Conservation (phyloP, 2,888 invertebrate species). For the Acanthococcus lagerstroemiae region DNA sequence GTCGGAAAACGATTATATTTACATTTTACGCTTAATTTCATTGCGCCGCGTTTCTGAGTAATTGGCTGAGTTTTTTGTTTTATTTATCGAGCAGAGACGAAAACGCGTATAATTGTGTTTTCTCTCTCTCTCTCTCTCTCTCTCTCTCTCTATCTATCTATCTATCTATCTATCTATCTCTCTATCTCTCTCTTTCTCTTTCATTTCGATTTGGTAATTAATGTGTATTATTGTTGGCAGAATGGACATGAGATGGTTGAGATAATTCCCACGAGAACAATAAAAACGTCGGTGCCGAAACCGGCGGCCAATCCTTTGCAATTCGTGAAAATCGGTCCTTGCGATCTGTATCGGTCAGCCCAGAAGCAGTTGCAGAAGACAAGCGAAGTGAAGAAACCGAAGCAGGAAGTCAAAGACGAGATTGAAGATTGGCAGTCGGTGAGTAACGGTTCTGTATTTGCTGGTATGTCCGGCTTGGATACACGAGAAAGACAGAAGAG, state of each 20-base stretch:
- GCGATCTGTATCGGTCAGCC: conserved; percentile 71
- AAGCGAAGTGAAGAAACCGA: conserved; percentile 73
- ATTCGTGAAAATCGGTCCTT: conserved; percentile 81
- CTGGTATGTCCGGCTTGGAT: too few species aligned
- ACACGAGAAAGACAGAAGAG: too few species aligned
- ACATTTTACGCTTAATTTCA: too few species aligned
- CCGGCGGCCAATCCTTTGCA: conserved; percentile 64
- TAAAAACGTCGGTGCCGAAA: conserved; percentile 63
- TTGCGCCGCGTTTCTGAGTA: too few species aligned
- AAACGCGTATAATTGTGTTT: too few species aligned
- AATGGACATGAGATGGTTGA: conserved; percentile 15
- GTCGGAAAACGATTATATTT: too few species aligned
- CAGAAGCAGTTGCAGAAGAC: conserved; percentile 75
- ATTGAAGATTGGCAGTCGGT: conserved; percentile 89
- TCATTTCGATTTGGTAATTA: too few species aligned
- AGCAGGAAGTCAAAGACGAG: conserved; percentile 56
- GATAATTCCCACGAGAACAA: conserved; percentile 19
- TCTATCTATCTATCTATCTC: too few species aligned
- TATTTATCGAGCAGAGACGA: too few species aligned
- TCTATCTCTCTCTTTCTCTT: background rate
- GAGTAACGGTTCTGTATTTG: conserved; percentile 44
- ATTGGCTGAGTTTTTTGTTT: too few species aligned
- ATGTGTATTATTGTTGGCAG: background rate
- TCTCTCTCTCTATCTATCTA: too few species aligned
- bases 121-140: too few species aligned